Evolutionary conservation across 2,797 vertebrate genomes (phyloP).

Genomic region (Rhinatrema bivittatum): DNA sequence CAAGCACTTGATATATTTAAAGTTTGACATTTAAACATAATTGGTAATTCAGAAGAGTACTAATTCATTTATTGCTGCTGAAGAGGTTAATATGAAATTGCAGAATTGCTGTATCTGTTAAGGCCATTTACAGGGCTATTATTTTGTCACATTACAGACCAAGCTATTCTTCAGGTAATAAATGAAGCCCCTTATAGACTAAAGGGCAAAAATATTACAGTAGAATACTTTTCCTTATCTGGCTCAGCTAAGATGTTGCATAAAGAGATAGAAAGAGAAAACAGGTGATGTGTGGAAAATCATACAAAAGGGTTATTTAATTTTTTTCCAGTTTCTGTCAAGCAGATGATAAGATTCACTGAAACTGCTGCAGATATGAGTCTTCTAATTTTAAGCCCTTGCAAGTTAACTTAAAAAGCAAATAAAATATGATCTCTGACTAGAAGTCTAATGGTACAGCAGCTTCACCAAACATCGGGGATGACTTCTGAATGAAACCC

Average conservation of each 20-base stretch:
- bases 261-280: conserved; percentile 14
- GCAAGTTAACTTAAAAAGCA: background rate
- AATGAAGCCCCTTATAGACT: conserved; percentile 12
- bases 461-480: too few relatives aligned
- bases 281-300: conserved; percentile 33
- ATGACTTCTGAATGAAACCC: too few relatives aligned
- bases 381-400: conserved; percentile 20
- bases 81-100: conserved; percentile 8
- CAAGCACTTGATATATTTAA: fast-evolving
- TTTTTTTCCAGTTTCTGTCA: conserved; percentile 22
- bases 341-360: conserved; percentile 27
- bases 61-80: background rate
- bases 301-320: conserved; percentile 36
- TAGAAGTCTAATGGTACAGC: background rate
- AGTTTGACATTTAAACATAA: too few relatives aligned
- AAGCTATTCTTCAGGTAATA: background rate
- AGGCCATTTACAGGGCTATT: background rate
- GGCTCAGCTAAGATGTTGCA: conserved; percentile 20
- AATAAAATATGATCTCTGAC: conserved; percentile 4
- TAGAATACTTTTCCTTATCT: conserved; percentile 34
- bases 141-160: background rate
- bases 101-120: background rate
- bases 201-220: conserved; percentile 28
- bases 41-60: background rate
- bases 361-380: conserved; percentile 22